Evolutionary conservation across 1,140 invertebrate species (phyloP), one percentile per base, ranked within the genome.

Genomic region (Drosophila murphyi): DNA sequence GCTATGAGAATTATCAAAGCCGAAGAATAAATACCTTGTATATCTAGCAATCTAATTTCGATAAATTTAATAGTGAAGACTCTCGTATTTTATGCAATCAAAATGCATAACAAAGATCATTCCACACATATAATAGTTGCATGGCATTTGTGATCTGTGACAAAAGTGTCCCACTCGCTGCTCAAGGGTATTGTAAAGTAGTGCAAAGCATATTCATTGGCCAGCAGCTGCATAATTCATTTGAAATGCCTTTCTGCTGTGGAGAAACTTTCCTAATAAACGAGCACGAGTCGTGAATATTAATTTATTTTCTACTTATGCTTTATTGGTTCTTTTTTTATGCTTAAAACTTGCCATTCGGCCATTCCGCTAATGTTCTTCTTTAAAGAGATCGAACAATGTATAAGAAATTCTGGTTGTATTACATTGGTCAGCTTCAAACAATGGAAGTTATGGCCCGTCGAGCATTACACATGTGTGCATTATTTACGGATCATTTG

Each of bases 401-500:
- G 20, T 2, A 20, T 20, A 20, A 20, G 20, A 20, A 20, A 20
- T 20, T 20, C 20, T 20, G 20, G 20, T 20, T 20, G 20, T 20
- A 20, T 20, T 20, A 20, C 20, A 20, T 20, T 20, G 20, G 20
- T 20, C 20, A 20, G 20, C 20, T 20, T 20, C 20, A 20, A 20
- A 20, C 20, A 20, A 20, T 20, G 20, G 20, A 20, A 1, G 20
- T 20, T 20, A 20, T 20, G 20, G 20, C 20, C 56, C 37, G 45
- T 61, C 8, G 43, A 39, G 34, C 35, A 32, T 35, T 48, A 48
- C 31, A 56, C 68, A 63, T 64, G 60, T 50, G 68, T 57, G 56
- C 60, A 86, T 86, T 86, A 87, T 81, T 87, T 74, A 81, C 82
- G 82, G 51, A 68, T 82, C 82, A 86, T 86, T 86, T 87, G 63